Base-by-base conservation (phyloP, 2,888 invertebrate species). In the Tachina fera region DNA sequence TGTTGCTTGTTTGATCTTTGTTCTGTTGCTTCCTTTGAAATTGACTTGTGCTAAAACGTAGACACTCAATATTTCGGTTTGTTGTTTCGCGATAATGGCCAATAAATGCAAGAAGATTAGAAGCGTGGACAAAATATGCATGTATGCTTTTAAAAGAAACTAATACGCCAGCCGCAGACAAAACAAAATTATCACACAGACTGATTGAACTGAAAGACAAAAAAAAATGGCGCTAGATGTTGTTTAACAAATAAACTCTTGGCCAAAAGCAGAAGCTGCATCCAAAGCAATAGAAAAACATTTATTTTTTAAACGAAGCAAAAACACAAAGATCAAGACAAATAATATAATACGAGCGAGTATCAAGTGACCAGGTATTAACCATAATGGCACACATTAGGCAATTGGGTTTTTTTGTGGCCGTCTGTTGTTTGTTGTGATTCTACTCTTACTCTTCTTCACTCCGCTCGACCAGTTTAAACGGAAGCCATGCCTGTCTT, bases 141-240 rank as follows among this genome's bases (percentile, higher is more conserved):
- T 58, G 19, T 58, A 22, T 65, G 45, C 45, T 72, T 76, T 47
- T 11, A 53, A 22, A 75, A 65, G 4, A 49, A 56, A 56, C 49
- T 41, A 60, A 70, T 45, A 60, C 31, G n/a, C 13, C 45, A 81
- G 41, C 22, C 19, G 1, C 19, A 60, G 75, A 22, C 53, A 70
- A 22, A 45, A 79, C 22, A 58, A 68, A 56, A 61, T 68, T 56
- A 75, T 43, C 43, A 65, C 86, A 76, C 76, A 81, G 72, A 74
- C 72, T 77, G 45, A 76, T 80, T 80, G 68, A 79, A 60, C 63
- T 88, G 88, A 88, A 88, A 88, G 87, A 89, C 88, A 39, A 90
- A 39, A 90, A 83, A 83, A 87, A 91, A 91, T 91, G 91, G 91
- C 91, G 91, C 91, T 91, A 89, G 89, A 89, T 72, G 87, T 83